phyloP scores from a whole-genome alignment of 2,113 vertebrate species.

The Gobio gobio region DNA sequence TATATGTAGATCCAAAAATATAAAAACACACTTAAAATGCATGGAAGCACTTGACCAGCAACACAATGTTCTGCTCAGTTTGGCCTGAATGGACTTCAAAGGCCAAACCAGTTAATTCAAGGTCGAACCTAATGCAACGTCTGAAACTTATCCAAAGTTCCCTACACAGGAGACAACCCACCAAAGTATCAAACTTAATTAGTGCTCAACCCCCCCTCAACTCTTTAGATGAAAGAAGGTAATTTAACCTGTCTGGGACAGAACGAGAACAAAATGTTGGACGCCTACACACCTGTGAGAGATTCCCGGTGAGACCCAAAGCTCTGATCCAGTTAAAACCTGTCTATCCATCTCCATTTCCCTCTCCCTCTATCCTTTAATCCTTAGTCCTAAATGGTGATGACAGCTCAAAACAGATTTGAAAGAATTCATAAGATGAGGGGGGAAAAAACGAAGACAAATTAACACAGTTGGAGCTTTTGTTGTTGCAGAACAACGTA shows the following conservation, averaged over 20 bases:
- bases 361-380: conserved; percentile 24
- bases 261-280: conserved; percentile 41
- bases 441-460: background rate
- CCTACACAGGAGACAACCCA: conserved; percentile 20
- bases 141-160: conserved; percentile 35
- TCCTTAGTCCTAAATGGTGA: conserved; percentile 12
- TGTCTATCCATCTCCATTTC: background rate
- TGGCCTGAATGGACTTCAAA: background rate
- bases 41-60: conserved; percentile 4
- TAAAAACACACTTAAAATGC: background rate
- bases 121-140: conserved; percentile 1
- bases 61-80: conserved; percentile 5
- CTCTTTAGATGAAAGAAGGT: background rate
- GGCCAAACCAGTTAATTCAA: conserved; percentile 31
- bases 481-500: background rate
- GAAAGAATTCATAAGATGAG: conserved; percentile 9
- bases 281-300: conserved; percentile 21
- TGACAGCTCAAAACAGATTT: conserved; percentile 24
- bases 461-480: conserved; percentile 7
- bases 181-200: conserved; percentile 32
- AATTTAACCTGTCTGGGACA: conserved; percentile 13
- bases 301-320: background rate
- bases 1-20: background rate
- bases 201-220: conserved; percentile 23
- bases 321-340: conserved; percentile 38